These are phyloP conservation scores for Auanema sp. DNA, from an alignment of 2,888 invertebrate species.

Conservation along the genomic window DNA sequence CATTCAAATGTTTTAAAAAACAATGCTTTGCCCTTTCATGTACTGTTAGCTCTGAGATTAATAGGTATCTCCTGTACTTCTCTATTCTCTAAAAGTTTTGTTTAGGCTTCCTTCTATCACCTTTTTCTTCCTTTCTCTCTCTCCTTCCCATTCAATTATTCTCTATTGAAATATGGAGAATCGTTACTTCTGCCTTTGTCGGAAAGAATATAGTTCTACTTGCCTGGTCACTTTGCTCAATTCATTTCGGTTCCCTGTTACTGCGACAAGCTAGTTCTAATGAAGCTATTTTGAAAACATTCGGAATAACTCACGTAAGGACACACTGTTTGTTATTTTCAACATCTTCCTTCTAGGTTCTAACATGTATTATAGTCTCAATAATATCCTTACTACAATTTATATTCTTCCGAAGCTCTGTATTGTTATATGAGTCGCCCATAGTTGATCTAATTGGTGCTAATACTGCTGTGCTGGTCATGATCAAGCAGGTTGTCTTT, in stretches of 20 bases:
- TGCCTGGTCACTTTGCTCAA: slow-evolving; percentile 38
- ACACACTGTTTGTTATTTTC: too few species aligned
- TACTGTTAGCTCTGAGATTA: slow-evolving; percentile 28
- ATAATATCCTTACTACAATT: slow-evolving; percentile 29
- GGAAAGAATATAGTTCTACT: slow-evolving; percentile 55
- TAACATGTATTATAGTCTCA: slow-evolving; percentile 27
- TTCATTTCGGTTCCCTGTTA: slow-evolving; percentile 37
- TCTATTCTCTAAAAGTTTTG: background rate
- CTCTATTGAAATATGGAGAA: slow-evolving; percentile 51
- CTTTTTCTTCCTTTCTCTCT: slow-evolving; percentile 32
- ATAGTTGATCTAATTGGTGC: slow-evolving; percentile 39
- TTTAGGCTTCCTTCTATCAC: slow-evolving; percentile 31
- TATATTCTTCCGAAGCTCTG: slow-evolving; percentile 26
- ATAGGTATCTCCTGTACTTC: slow-evolving; percentile 24
- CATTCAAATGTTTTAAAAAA: slow-evolving; percentile 43
- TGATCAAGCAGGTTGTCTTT: slow-evolving; percentile 54
- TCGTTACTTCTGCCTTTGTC: slow-evolving; percentile 49
- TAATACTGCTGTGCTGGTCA: slow-evolving; percentile 50
- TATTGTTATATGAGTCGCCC: slow-evolving; percentile 35
- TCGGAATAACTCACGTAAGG: slow-evolving; percentile 42
- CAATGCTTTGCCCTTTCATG: slow-evolving; percentile 36
- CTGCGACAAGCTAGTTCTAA: slow-evolving; percentile 39
- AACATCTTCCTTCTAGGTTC: slow-evolving; percentile 13
- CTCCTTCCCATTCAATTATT: slow-evolving; percentile 37
- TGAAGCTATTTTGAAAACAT: slow-evolving; percentile 36